Evolutionary conservation across 1,140 invertebrate genomes (phyloP), one percentile per base, ranked within the genome.

Genomic region (Drosophila nebulosa): DNA sequence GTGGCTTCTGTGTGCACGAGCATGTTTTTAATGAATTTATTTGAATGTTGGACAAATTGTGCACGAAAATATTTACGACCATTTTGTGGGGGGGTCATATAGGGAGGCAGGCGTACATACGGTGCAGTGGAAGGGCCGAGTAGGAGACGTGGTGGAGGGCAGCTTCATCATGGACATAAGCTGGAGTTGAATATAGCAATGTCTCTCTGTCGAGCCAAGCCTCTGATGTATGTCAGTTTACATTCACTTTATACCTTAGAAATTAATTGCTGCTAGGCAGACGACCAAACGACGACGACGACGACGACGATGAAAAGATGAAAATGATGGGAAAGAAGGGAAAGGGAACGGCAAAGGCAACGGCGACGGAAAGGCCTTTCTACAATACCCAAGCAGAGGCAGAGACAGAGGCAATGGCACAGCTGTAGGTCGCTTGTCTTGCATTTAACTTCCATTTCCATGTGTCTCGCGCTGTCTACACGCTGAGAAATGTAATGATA

Each of bases 41-140:
- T 83, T 89, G 84, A 86, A 84, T 88, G 83, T 89, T 88, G 83
- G 83, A 88, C 83, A 88, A 88, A 88, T 88, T 88, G 83, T 88
- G 78, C 83, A 86, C 83, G 70, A 78, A 88, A 69, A 88, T 89
- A 88, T 88, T 88, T 88, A 88, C 84, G 83, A 88, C 62, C 79
- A 72, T 86, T 74, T 62, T 77, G 50, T 9, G 16, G 14, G 39
- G 35, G 22, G 55, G 16, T 35, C 7, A 22, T 27, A 27, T n/a
- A 30, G 50, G 52, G 32, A 46, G 22, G 16, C 39, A 46, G 39
- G 0, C 27, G 9, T 30, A 9, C 27, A 30, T 30, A 9, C 27
- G 27, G 39, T 18, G 39, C 16, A 42, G 39, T 42, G 39, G 14
- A 7, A 42, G 12, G 14, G n/a, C n/a, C n/a, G n/a, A n/a, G n/a